Evolutionary conservation across 1,140 invertebrate genomes (phyloP).

Genomic region (Orussus abietinus): DNA sequence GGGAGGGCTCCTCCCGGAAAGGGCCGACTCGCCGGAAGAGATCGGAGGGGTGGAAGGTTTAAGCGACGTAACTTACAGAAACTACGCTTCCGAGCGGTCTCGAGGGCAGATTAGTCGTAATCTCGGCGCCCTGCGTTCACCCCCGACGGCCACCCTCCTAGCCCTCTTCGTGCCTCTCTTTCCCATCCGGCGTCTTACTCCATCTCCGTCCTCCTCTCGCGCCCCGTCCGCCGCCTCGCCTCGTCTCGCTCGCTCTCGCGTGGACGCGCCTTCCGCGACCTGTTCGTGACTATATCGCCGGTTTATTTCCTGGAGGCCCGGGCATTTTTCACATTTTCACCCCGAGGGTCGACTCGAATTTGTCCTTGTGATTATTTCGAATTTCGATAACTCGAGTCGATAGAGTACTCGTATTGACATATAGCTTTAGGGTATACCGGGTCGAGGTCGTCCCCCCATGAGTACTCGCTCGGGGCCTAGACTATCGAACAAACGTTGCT

Average conservation of each 20-base stretch:
- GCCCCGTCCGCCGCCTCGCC: constrained; percentile 1
- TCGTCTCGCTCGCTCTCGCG: constrained; percentile 2
- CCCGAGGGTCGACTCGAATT: neutral
- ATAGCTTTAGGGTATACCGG: neutral
- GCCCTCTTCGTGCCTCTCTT: neutral
- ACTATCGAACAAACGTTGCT: constrained; percentile 25
- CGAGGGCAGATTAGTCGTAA: constrained; percentile 34
- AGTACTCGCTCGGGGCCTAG: neutral
- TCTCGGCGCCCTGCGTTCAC: constrained; percentile 29
- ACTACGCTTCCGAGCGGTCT: constrained; percentile 27
- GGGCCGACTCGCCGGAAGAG: neutral
- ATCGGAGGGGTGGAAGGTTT: constrained; percentile 29
- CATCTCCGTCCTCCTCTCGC: neutral
- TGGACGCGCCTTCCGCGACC: neutral
- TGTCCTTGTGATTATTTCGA: no score
- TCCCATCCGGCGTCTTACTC: neutral
- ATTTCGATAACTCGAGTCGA: constrained; percentile 3
- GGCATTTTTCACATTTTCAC: constrained; percentile 13
- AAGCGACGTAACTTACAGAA: constrained; percentile 33
- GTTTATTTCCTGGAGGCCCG: constrained; percentile 27
- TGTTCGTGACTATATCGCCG: constrained; percentile 18
- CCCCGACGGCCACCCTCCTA: constrained; percentile 10
- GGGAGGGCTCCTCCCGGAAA: constrained; percentile 11
- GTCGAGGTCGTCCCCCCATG: neutral
- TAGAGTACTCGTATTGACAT: constrained; percentile 3